phyloP scores from a whole-genome alignment of 2,888 invertebrate species.

The Autographa gamma region DNA sequence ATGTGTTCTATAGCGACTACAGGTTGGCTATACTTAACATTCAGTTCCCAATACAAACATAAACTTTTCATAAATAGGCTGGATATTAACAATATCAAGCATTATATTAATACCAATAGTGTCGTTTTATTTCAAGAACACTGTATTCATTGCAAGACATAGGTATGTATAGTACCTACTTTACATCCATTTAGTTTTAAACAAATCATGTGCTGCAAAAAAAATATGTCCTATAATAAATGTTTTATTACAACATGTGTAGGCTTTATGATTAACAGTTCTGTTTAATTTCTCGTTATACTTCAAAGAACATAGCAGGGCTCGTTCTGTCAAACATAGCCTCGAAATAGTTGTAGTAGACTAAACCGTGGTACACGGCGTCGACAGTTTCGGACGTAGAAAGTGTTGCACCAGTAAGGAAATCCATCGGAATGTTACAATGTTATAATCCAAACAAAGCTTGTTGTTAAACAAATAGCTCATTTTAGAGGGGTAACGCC shows the following conservation, averaged over 20 bases:
- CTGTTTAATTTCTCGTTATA: conserved; percentile 23
- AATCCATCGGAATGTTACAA: conserved; percentile 73
- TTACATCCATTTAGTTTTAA: not conserved
- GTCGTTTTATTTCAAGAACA: not conserved
- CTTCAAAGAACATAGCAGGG: conserved; percentile 52
- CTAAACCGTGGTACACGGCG: conserved; percentile 51
- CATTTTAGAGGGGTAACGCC: conserved; percentile 84
- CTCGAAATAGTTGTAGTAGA: conserved; percentile 56
- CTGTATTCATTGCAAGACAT: conserved; percentile 20
- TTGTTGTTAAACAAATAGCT: conserved; percentile 82
- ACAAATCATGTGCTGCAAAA: conserved; percentile 5
- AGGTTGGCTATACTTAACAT: not conserved
- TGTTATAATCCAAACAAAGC: conserved; percentile 77
- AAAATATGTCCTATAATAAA: not conserved
- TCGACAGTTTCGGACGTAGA: conserved; percentile 40
- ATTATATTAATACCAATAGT: too few species aligned
- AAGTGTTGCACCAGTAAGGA: conserved; percentile 47
- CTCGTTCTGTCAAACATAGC: conserved; percentile 54
- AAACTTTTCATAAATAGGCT: too few species aligned
- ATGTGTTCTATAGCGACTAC: not conserved
- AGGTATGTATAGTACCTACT: conserved; percentile 8
- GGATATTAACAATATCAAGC: too few species aligned
- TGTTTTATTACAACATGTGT: conserved; percentile 7
- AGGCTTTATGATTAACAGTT: conserved; percentile 30
- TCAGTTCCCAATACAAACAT: not conserved